phyloP scores from a whole-genome alignment of 2,113 vertebrate species.

The Pluvianellus socialis region DNA sequence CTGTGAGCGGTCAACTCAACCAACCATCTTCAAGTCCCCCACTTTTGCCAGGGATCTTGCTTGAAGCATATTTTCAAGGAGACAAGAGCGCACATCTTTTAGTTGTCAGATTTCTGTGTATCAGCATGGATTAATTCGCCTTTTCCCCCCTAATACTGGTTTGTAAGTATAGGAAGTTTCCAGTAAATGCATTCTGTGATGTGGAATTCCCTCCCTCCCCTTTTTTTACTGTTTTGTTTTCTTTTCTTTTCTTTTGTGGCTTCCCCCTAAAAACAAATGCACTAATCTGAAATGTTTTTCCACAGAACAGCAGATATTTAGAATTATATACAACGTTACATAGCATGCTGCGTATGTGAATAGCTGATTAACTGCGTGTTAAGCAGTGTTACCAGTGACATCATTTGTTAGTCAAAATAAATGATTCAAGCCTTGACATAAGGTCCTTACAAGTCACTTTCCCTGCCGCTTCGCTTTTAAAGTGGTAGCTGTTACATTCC shows the following conservation, averaged over 20 bases:
- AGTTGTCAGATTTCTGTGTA: constrained; percentile 67
- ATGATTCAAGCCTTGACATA: not conserved
- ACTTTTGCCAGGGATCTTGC: constrained; percentile 73
- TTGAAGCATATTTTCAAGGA: constrained; percentile 77
- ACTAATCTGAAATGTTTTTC: not conserved
- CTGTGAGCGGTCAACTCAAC: constrained; percentile 79
- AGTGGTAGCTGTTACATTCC: not conserved
- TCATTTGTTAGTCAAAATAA: not conserved
- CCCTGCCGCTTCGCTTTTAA: not conserved
- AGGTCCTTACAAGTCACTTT: not conserved
- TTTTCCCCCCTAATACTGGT: not conserved
- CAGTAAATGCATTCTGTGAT: not conserved
- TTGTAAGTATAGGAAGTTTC: not conserved
- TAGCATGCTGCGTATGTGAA: not conserved
- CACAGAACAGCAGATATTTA: not conserved
- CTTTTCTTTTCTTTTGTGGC: not conserved
- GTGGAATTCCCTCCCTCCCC: not conserved
- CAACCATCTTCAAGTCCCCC: constrained; percentile 75
- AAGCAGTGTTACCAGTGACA: not conserved
- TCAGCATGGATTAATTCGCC: constrained; percentile 42
- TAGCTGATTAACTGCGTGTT: not conserved
- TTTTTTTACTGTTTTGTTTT: not conserved
- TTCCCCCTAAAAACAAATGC: not conserved
- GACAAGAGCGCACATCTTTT: constrained; percentile 69
- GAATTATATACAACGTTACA: not conserved